Evolutionary conservation across 2,888 invertebrate species (phyloP), one percentile per base, ranked within the genome.

Genomic region (Achlya flavicornis): DNA sequence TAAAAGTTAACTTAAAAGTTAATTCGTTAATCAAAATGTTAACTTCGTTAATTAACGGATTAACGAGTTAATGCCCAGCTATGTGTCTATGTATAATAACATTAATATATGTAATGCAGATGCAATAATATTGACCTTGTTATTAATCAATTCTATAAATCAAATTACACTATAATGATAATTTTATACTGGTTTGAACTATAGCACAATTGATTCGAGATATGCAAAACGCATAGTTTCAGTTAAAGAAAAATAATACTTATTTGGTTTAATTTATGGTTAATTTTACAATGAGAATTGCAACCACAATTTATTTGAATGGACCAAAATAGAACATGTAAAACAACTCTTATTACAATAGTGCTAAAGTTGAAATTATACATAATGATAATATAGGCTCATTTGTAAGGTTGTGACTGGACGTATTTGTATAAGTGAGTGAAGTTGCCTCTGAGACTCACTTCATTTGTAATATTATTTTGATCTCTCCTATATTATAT

Each of bases 401-500:
- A 91, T 89, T 83, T 53, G 83, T 81, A 87, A 84, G 91, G 91
- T 91, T 91, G 91, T 91, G 91, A 91, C 85, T 80, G 83, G 73
- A 81, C 68, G 72, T 87, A 86, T 12, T 4, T 41, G 76, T 53
- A 80, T 84, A 80, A 83, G 83, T 78, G 85, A 81, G 76, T 73
- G 76, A 90, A 88, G 90, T 90, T n/a, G 90, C 88, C 90, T 90
- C 79, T 76, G 74, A 73, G 71, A 73, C 72, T 57, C 67, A 64
- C 66, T 66, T 63, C 46, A 61, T 58, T 35, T 12, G 35, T 26
- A 19, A 53, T 53, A 53, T 53, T 19, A 53, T 53, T 26, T 53
- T 53, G 53, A 53, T 53, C 53, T 46, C 46, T 53, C 53, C n/a
- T 19, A 16, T 48, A 53, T 53, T 10, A 53, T 65, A 61, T 61